phyloP scores from a whole-genome alignment of 2,888 invertebrate species.

The Eretmocerus hayati region DNA sequence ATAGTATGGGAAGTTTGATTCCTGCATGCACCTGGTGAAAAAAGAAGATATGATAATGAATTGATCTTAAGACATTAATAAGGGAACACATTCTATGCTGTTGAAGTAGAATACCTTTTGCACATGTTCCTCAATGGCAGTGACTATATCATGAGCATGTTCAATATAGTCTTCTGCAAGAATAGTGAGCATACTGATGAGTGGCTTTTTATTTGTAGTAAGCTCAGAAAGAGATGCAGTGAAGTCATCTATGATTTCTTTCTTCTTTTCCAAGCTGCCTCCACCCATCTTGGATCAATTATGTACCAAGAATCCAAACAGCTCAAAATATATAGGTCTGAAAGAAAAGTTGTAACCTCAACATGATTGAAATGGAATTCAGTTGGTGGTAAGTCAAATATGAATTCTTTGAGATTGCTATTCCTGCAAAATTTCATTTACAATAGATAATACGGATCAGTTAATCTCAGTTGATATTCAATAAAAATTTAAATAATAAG shows the following conservation, averaged over 20 bases:
- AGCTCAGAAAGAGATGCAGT: conserved; percentile 84
- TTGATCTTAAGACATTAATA: conserved; percentile 1
- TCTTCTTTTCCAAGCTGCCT: neutral
- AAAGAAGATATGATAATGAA: conserved; percentile 27
- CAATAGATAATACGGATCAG: too few relatives aligned
- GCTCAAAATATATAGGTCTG: too few relatives aligned
- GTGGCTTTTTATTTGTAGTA: conserved; percentile 92
- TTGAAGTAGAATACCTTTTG: conserved; percentile 65
- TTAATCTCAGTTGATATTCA: too few relatives aligned
- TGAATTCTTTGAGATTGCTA: too few relatives aligned
- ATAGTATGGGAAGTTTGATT: conserved; percentile 91
- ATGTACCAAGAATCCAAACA: too few relatives aligned
- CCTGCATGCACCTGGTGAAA: conserved; percentile 72
- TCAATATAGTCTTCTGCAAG: conserved; percentile 93
- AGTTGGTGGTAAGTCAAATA: too few relatives aligned
- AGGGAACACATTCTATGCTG: conserved; percentile 10
- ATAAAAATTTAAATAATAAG: too few relatives aligned
- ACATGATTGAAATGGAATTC: too few relatives aligned
- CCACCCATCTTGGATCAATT: neutral
- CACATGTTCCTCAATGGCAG: conserved; percentile 91
- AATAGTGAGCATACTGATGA: conserved; percentile 97
- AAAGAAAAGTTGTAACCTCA: too few relatives aligned
- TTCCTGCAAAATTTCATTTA: too few relatives aligned
- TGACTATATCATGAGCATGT: conserved; percentile 84
- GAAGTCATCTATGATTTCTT: conserved; percentile 81